Base-by-base conservation (phyloP, 2,113 vertebrate genomes). In the Psittacula cyanocephala region DNA sequence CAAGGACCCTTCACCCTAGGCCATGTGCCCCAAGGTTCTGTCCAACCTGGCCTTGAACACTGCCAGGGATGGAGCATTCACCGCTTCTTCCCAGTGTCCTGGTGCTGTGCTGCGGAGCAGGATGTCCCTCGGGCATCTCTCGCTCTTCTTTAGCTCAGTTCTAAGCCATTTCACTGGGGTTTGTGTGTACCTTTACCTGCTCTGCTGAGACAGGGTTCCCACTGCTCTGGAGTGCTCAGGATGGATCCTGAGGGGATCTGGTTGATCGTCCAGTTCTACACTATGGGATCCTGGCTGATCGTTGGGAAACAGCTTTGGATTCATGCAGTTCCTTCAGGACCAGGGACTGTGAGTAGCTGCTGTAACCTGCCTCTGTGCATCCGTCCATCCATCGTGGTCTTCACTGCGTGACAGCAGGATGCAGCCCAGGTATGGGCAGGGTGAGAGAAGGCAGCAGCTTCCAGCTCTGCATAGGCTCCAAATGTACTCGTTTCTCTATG, bases 111-210 rank as follows among this genome's bases (percentile, higher is more conserved):
- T 16, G 68, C 0, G 7, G 76, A n/a, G 31, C 8, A 14, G 29
- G 17, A 11, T 1, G 7, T 5, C 63, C 15, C 27, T 0, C 8
- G 1, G 9, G 41, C 1, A 1, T 7, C 39, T 25, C 81, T 3
- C 4, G 22, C 76, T 83, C 88, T 43, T 25, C 63, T 27, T 16
- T 52, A 72, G 87, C 67, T 88, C 88, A 22, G 81, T 39, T 24
- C 10, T 4, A 10, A 39, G n/a, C 27, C 23, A 1, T 9, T 14
- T 1, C 1, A 9, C 10, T 15, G 10, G 8, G 77, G 33, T 7
- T 81, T 55, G 11, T n/a, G 5, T 53, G 91, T 94, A 90, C 91
- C 95, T 86, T 74, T 24, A 59, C 33, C n/a, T 59, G 33, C 9
- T n/a, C 55, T n/a, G 33, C 57, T 59, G 33, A 35, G 57, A n/a